These are phyloP conservation scores for Poecilia latipinna DNA, from an alignment of 2,113 vertebrate genomes.

Conservation along the genomic window DNA sequence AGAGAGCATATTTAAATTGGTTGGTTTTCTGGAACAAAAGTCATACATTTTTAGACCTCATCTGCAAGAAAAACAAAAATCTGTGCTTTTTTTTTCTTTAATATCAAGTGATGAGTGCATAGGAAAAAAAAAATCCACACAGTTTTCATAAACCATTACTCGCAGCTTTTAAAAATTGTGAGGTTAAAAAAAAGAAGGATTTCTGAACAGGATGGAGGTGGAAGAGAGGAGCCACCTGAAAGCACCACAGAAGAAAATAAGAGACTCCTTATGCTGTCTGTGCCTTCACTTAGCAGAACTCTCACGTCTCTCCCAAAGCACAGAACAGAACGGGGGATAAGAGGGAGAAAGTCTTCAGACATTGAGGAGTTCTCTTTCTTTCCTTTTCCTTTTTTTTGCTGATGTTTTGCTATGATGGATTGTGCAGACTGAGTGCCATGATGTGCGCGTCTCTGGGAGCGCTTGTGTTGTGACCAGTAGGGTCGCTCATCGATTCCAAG, in stretches of 20 bases:
- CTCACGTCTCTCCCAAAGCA: constrained; percentile 59
- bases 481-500: constrained; percentile 74
- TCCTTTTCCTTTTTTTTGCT: constrained; percentile 1
- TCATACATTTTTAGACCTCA: background rate
- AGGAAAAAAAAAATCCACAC: constrained; percentile 1
- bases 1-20: background rate
- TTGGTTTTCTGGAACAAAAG: background rate
- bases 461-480: constrained; percentile 64
- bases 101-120: background rate
- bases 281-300: constrained; percentile 59
- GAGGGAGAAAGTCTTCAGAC: constrained; percentile 50
- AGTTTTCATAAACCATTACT: constrained; percentile 22
- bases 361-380: constrained; percentile 29
- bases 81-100: too few species aligned
- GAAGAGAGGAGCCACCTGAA: constrained; percentile 38
- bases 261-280: constrained; percentile 51
- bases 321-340: constrained; percentile 62
- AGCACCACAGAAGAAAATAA: constrained; percentile 46
- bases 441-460: constrained; percentile 68
- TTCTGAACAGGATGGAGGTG: constrained; percentile 26
- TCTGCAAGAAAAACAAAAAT: background rate
- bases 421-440: constrained; percentile 51
- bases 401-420: constrained; percentile 70
- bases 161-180: constrained; percentile 15
- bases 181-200: constrained; percentile 17